Conservation (phyloP, 2,888 invertebrate species). For the Aphodius sticticus region DNA sequence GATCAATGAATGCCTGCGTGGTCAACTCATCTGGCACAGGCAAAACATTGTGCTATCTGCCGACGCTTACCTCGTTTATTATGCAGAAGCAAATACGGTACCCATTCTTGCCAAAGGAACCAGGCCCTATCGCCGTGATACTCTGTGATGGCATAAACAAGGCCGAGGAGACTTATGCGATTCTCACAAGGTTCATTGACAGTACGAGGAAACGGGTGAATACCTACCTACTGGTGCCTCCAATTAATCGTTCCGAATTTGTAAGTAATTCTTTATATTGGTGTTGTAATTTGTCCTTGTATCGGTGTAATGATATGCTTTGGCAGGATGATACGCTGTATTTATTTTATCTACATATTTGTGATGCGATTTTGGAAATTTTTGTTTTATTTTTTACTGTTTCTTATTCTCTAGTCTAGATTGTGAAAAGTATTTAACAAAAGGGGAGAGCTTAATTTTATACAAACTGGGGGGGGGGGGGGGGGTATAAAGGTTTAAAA, state of each 20-base stretch:
- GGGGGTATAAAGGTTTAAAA: no score
- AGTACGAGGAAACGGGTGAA: slow-evolving; percentile 54
- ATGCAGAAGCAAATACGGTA: slow-evolving; percentile 61
- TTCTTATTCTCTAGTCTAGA: no score
- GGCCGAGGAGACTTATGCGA: slow-evolving; percentile 61
- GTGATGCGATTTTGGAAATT: no score
- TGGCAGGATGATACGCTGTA: no score
- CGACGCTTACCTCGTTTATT: slow-evolving; percentile 71
- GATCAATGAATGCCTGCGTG: slow-evolving; percentile 71
- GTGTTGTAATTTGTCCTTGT: neutral
- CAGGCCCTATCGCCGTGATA: slow-evolving; percentile 71
- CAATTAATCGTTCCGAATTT: slow-evolving; percentile 47
- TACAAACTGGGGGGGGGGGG: no score
- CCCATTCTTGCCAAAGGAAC: slow-evolving; percentile 54
- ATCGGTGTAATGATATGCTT: neutral
- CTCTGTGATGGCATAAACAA: slow-evolving; percentile 70
- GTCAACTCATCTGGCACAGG: slow-evolving; percentile 69
- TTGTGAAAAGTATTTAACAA: no score
- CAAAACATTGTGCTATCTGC: slow-evolving; percentile 76
- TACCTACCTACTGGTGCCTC: slow-evolving; percentile 61
- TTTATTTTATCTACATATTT: no score
- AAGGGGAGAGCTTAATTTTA: no score
- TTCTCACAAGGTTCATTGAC: slow-evolving; percentile 59
- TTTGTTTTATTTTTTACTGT: no score
- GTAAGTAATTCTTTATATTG: slow-evolving; percentile 43